Conservation (phyloP, 2,113 vertebrate genomes). For the Peromyscus maniculatus region DNA sequence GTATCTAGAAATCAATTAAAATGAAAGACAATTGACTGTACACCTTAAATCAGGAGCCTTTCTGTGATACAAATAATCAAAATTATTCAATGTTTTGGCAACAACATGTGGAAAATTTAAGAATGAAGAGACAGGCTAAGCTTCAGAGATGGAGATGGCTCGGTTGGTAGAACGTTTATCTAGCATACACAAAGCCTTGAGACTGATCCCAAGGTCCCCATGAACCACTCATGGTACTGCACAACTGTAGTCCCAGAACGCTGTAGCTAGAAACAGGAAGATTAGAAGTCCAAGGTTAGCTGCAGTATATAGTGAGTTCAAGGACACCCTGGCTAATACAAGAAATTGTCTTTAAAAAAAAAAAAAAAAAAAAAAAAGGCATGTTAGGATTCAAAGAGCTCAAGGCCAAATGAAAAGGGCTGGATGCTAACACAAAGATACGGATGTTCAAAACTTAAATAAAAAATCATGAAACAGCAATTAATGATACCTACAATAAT, state of each 20-base stretch:
- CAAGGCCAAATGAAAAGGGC: neutral
- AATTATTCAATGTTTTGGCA: neutral
- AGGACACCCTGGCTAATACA: neutral
- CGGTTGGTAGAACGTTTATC: neutral
- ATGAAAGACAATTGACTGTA: neutral
- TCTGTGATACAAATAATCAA: slow-evolving; percentile 11
- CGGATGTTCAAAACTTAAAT: neutral
- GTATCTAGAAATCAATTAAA: slow-evolving; percentile 29
- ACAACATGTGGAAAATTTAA: neutral
- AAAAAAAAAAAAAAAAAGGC: too few relatives aligned
- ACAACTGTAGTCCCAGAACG: too few relatives aligned
- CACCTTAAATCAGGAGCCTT: neutral
- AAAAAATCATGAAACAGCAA: neutral
- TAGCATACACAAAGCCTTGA: neutral
- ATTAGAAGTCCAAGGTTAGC: neutral
- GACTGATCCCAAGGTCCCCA: neutral
- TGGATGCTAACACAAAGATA: neutral
- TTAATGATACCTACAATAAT: neutral
- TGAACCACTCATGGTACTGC: neutral
- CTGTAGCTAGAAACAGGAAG: neutral
- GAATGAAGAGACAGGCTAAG: neutral
- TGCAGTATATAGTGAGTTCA: neutral
- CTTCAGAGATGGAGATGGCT: neutral
- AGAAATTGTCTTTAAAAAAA: neutral
- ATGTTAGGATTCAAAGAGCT: slow-evolving; percentile 4